Conservation (phyloP, 2,888 invertebrate genomes). For the Drosophila flavopinicola region DNA sequence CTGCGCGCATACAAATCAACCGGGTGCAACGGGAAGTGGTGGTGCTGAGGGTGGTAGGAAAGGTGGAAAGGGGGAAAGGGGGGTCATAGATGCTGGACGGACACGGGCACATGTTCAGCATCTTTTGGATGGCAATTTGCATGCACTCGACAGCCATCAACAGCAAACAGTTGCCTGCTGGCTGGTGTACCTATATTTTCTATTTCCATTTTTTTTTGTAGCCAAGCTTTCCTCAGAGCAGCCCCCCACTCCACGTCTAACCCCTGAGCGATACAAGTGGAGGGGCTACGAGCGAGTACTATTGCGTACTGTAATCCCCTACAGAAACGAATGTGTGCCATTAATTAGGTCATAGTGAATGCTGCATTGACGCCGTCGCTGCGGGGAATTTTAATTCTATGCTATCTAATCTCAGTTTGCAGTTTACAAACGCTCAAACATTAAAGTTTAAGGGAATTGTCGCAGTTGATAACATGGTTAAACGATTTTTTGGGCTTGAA, state of each 20-base stretch:
- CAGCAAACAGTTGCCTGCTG: constrained; percentile 73
- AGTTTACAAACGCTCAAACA: constrained; percentile 4
- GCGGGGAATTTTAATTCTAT: constrained; percentile 7
- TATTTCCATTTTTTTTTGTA: constrained; percentile 18
- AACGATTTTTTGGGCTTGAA: not conserved
- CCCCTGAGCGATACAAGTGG: constrained; percentile 36
- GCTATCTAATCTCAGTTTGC: constrained; percentile 38
- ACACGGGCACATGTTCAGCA: constrained; percentile 70
- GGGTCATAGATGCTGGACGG: constrained; percentile 17
- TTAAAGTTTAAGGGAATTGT: constrained; percentile 14
- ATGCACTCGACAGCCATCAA: constrained; percentile 78
- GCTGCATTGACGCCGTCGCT: constrained; percentile 22
- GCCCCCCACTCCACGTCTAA: not conserved
- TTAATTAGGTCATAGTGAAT: constrained; percentile 70
- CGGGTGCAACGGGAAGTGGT: not conserved
- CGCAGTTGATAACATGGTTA: not conserved
- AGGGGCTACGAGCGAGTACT: constrained; percentile 54
- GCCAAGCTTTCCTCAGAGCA: no score
- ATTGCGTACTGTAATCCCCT: constrained; percentile 64
- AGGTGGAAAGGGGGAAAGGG: not conserved
- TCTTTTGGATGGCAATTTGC: constrained; percentile 76
- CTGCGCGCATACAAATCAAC: constrained; percentile 73
- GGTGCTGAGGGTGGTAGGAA: no score
- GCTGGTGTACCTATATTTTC: constrained; percentile 26
- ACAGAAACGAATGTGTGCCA: constrained; percentile 51